Conservation (phyloP, 2,113 vertebrate genomes). For the Psittacara wagleri region DNA sequence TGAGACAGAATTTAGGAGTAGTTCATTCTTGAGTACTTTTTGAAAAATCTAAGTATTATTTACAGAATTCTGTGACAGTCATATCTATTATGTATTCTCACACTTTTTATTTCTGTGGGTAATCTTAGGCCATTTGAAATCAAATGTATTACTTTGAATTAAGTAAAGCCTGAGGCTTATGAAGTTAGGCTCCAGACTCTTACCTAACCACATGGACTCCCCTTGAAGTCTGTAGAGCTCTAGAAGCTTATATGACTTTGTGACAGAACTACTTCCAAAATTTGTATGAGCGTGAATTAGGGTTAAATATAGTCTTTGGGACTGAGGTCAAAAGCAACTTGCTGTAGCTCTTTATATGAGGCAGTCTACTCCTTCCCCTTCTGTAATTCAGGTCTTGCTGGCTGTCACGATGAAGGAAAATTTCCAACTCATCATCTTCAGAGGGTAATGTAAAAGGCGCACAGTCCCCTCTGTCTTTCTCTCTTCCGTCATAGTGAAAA, state of each 20-base stretch:
- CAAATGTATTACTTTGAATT: background rate
- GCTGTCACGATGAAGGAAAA: background rate
- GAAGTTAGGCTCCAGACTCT: background rate
- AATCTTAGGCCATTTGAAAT: background rate
- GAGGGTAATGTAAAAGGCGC: no score
- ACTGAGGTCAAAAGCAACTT: background rate
- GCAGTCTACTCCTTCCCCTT: background rate
- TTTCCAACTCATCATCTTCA: background rate
- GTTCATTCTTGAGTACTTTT: background rate
- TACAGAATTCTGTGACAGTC: background rate
- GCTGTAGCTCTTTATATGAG: background rate
- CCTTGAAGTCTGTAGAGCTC: background rate
- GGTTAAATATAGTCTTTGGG: background rate
- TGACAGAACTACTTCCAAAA: background rate
- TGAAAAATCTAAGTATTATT: background rate
- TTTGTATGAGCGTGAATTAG: background rate
- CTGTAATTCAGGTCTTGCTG: background rate
- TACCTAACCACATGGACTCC: background rate
- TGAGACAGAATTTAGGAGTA: background rate
- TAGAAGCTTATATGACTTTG: background rate
- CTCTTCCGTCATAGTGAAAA: fast-evolving
- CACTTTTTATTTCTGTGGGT: background rate
- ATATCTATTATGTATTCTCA: background rate
- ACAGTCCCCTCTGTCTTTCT: background rate
- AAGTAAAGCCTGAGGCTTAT: background rate